These are phyloP conservation scores for Hycleus cichorii DNA, from an alignment of 1,140 invertebrate genomes.

Conservation along the genomic window DNA sequence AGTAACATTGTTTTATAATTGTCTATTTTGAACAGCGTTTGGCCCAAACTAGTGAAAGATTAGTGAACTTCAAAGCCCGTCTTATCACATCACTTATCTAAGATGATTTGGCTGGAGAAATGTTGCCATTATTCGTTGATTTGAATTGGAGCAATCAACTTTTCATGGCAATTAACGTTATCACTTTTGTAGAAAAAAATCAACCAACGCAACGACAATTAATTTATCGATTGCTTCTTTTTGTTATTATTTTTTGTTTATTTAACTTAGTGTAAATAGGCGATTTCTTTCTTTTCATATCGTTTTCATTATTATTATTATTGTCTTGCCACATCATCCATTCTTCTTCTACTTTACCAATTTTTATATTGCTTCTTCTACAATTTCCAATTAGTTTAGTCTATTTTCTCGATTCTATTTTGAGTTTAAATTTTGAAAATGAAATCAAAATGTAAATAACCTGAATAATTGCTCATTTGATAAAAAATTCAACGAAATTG, in stretches of 20 bases:
- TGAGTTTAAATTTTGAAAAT: conserved; percentile 5
- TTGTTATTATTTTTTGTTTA: conserved; percentile 20
- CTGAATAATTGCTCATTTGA: conserved; percentile 30
- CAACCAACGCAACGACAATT: conserved; percentile 15
- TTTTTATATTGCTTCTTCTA: conserved; percentile 5
- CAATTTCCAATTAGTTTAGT: conserved; percentile 1
- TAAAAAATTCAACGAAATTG: too few relatives aligned
- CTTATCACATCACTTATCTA: conserved; percentile 81
- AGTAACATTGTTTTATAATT: background rate
- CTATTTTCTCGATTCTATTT: conserved; percentile 2
- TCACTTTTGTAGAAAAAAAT: conserved; percentile 9
- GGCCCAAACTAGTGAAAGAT: conserved; percentile 77
- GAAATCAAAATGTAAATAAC: conserved; percentile 24
- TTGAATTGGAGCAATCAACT: conserved; percentile 1
- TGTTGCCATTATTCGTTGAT: background rate
- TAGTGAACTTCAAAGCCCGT: conserved; percentile 85
- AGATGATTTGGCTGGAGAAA: conserved; percentile 22
- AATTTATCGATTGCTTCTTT: conserved; percentile 24
- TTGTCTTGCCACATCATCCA: conserved; percentile 13
- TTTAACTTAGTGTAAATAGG: conserved; percentile 23
- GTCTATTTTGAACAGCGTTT: conserved; percentile 52
- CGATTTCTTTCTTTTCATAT: conserved; percentile 8
- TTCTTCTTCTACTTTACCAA: background rate
- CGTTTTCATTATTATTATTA: background rate
- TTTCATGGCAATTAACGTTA: background rate